Percentiles rank a stretch among this genome's conserved stretches.
Conservation (phyloP, 53 echinoderm and acorn worm species). For the Henricia sp. region DNA sequence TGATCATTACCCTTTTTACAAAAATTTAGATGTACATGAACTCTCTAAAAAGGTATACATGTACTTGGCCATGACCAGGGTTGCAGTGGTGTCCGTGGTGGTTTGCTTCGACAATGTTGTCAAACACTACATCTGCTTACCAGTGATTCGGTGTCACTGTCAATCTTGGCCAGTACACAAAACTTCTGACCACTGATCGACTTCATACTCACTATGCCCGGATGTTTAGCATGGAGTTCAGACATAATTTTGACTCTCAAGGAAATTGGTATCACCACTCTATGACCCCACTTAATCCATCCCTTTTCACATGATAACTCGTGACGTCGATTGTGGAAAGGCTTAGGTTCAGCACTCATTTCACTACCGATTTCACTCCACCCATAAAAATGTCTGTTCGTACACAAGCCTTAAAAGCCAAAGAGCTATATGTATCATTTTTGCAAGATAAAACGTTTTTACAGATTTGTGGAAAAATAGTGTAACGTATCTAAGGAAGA, state of each 20-base stretch:
- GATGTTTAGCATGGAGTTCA: constrained; percentile 30
- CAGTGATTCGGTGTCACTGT: constrained; percentile 19
- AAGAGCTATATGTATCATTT: no score
- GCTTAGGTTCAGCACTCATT: constrained; percentile 6
- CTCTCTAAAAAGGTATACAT: constrained; percentile 64
- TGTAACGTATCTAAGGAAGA: no score
- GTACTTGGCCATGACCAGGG: constrained; percentile 62
- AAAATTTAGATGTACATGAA: constrained; percentile 70
- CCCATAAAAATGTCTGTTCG: constrained; percentile 36
- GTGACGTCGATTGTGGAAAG: constrained; percentile 12
- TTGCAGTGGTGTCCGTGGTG: constrained; percentile 32
- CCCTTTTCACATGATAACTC: constrained; percentile 2
- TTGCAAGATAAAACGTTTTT: no score
- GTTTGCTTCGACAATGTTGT: constrained; percentile 14
- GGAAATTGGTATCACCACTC: constrained; percentile 18
- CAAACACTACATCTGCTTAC: constrained; percentile 23
- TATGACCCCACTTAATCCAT: constrained; percentile 32
- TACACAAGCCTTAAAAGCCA: no score
- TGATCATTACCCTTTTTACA: constrained; percentile 54
- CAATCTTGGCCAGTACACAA: constrained; percentile 18
- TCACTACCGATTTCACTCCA: constrained; percentile 33
- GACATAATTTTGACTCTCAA: constrained; percentile 10
- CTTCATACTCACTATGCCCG: constrained; percentile 26
- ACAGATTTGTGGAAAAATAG: no score
- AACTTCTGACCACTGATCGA: constrained; percentile 2